phyloP scores from a whole-genome alignment of 2,888 invertebrate species.

The Apamea epomidion region DNA sequence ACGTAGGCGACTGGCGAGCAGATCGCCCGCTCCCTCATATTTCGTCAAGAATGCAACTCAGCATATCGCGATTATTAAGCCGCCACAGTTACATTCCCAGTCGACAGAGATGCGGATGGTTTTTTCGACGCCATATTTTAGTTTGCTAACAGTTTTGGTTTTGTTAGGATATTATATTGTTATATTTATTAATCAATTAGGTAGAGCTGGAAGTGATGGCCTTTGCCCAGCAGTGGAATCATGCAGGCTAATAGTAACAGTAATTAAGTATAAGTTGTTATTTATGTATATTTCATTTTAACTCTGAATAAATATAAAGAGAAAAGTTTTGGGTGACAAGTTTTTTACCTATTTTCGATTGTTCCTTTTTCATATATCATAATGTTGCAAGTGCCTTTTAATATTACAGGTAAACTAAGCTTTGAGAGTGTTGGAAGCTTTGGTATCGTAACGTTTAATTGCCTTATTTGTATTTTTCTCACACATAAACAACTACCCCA shows the following conservation, averaged over 20 bases:
- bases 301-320: too few species aligned
- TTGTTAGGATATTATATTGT: neutral
- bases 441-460: neutral
- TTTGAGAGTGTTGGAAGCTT: neutral
- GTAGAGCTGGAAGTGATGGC: too few species aligned
- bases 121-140: neutral
- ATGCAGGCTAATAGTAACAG: too few species aligned
- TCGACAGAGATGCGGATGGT: neutral
- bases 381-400: neutral
- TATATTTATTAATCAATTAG: neutral
- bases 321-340: neutral
- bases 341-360: neutral
- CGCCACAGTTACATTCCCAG: too few species aligned
- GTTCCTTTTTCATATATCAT: neutral
- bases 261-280: too few species aligned
- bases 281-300: too few species aligned
- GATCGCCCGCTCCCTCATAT: too few species aligned
- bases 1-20: too few species aligned
- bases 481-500: slow-evolving; percentile 7
- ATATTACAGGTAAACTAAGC: neutral
- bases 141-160: neutral
- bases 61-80: too few species aligned
- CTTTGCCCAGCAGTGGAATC: too few species aligned
- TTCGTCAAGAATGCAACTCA: too few species aligned
- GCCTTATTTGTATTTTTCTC: neutral